Evolutionary conservation across 2,888 invertebrate genomes (phyloP), one percentile per base, ranked within the genome.

Genomic region (Tipula unca): DNA sequence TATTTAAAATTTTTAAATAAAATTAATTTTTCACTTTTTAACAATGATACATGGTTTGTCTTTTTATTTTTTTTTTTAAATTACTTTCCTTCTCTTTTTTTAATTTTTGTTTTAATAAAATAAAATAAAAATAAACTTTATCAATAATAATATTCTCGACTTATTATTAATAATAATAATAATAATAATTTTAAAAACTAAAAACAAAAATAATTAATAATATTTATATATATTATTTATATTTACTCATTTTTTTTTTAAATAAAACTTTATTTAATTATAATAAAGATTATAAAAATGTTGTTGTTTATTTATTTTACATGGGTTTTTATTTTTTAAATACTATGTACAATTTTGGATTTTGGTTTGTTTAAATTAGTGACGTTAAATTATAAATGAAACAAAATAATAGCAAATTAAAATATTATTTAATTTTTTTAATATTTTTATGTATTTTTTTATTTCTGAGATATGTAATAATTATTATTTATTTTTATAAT

Each of bases 1-100:
- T 69, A 69, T 69, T 69, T 69, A 69, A 69, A 69, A 69, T 25
- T 69, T 69, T 69, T 69, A 69, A 69, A 69, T 69, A 69, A 69
- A 69, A 69, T 69, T 69, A 69, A 69, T 69, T 69, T 48, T 69
- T 69, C 20, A 69, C 25, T 69, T 69, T 48, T 69, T 69, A 69
- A 69, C 69, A 69, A 69, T 69, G 69, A 69, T 69, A 69, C 69
- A 69, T 42, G 42, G 3, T 42, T 42, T 42, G 8, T 13, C 1
- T n/a, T n/a, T n/a, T n/a, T n/a, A n/a, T n/a, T 42, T 14, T 20
- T 17, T 48, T 17, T 20, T 69, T 69, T 69, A 2, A 69, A 69
- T 69, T 25, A 69, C 20, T 25, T 69, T 48, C 17, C 48, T 3
- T n/a, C n/a, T n/a, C 4, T 48, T 48, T 48, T 48, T 48, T 25